These are phyloP conservation scores for Melanophora roralis DNA, from an alignment of 2,888 invertebrate genomes.

Conservation along the genomic window DNA sequence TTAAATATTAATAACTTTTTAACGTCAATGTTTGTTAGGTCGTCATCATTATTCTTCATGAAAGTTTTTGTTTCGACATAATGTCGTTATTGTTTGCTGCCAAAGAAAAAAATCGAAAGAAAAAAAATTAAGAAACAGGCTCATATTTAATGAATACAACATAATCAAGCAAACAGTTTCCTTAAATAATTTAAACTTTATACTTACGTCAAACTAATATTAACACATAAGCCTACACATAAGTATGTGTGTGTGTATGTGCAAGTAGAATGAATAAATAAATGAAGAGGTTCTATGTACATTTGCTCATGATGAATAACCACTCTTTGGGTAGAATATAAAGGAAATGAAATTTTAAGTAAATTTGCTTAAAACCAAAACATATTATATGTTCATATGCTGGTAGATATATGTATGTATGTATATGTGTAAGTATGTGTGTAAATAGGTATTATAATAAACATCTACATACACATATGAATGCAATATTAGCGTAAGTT, in stretches of 20 bases:
- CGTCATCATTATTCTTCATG: conserved; percentile 30
- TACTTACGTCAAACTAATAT: neutral
- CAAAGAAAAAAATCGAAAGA: conserved; percentile 18
- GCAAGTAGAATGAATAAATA: too few species aligned
- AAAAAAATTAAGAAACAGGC: neutral
- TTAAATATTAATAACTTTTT: conserved; percentile 44
- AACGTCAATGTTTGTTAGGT: conserved; percentile 34
- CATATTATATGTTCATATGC: too few species aligned
- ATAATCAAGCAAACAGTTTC: conserved; percentile 6
- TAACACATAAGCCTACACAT: neutral
- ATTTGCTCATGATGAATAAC: neutral
- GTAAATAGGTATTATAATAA: too few species aligned
- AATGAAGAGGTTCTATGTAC: too few species aligned
- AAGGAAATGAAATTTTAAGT: conserved; percentile 37
- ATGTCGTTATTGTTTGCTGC: conserved; percentile 34
- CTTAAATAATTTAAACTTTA: neutral
- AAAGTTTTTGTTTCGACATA: conserved; percentile 28
- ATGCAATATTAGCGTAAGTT: neutral
- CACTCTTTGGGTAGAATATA: conserved; percentile 26
- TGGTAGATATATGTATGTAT: neutral
- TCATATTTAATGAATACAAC: neutral
- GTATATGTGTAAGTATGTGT: neutral
- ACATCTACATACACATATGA: neutral
- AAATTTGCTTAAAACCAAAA: conserved; percentile 49
- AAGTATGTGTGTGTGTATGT: neutral